Conservation (phyloP, 2,797 vertebrate genomes). For the Lepilemur septentrionalis region DNA sequence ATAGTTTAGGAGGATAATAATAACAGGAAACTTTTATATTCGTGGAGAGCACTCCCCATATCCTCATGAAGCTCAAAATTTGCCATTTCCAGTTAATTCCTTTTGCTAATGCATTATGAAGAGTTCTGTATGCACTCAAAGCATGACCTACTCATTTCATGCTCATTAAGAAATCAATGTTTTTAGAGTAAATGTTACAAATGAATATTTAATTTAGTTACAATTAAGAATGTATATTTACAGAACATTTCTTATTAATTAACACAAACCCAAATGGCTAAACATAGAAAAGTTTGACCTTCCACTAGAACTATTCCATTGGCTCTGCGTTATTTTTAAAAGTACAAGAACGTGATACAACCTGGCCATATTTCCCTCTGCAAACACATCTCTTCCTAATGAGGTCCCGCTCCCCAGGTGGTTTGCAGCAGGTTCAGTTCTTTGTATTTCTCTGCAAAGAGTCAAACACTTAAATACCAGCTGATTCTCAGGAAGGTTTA, state of each 20-base stretch:
- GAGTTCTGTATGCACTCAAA: slow-evolving; percentile 6
- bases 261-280: slow-evolving; percentile 19
- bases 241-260: slow-evolving; percentile 68
- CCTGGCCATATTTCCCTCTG: neutral
- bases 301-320: neutral
- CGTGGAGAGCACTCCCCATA: neutral
- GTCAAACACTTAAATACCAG: neutral
- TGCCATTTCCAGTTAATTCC: neutral
- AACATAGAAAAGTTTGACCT: slow-evolving; percentile 53
- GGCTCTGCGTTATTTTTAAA: slow-evolving; percentile 36
- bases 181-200: slow-evolving; percentile 74
- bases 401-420: neutral
- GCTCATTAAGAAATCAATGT: slow-evolving; percentile 71
- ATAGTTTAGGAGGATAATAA: neutral
- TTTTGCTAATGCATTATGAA: neutral
- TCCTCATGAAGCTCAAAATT: neutral
- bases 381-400: slow-evolving; percentile 47
- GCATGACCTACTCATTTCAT: slow-evolving; percentile 52
- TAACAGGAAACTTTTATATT: neutral
- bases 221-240: slow-evolving; percentile 71
- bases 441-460: slow-evolving; percentile 37
- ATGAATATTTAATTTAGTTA: slow-evolving; percentile 75
- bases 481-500: neutral
- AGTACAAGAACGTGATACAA: neutral
- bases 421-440: neutral